Evolutionary conservation across 2,113 vertebrate species (phyloP).

Genomic region (Ardeotis arabs): DNA sequence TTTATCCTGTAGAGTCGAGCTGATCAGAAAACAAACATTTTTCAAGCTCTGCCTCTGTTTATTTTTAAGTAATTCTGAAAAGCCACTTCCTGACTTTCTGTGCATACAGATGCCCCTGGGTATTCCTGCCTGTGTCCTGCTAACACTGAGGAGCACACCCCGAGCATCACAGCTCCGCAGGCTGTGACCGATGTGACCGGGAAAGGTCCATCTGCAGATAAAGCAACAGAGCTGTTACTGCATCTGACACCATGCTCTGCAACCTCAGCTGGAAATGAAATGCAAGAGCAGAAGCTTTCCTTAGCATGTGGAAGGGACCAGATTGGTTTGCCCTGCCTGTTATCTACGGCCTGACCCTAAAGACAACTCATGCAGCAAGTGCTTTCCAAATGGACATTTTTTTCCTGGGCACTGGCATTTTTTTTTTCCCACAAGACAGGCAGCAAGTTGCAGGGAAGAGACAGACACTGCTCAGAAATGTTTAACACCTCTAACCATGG

Average conservation of each 20-base stretch:
- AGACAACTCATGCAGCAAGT: neutral
- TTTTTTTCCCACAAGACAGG: neutral
- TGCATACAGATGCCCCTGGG: neutral
- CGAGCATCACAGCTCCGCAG: neutral
- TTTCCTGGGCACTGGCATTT: neutral
- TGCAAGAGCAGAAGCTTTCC: neutral
- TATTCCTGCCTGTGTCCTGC: neutral
- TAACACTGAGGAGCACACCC: neutral
- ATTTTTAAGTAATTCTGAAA: neutral
- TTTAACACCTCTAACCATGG: neutral
- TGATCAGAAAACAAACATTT: neutral
- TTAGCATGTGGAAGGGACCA: neutral
- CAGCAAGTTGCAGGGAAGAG: neutral
- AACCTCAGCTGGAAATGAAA: neutral
- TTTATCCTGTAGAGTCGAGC: rapidly evolving
- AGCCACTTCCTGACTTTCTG: neutral
- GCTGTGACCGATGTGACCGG: rapidly evolving
- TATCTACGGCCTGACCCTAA: neutral
- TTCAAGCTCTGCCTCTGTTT: neutral
- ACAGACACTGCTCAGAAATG: neutral
- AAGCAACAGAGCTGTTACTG: neutral
- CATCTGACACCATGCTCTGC: rapidly evolving
- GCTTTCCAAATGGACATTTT: neutral
- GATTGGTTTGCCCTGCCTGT: neutral
- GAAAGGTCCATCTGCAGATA: neutral